Percentiles rank a stretch among this genome's conserved stretches.
These are phyloP conservation scores for Drosophila auraria DNA, from an alignment of 1,140 invertebrate genomes.

Conservation along the genomic window DNA sequence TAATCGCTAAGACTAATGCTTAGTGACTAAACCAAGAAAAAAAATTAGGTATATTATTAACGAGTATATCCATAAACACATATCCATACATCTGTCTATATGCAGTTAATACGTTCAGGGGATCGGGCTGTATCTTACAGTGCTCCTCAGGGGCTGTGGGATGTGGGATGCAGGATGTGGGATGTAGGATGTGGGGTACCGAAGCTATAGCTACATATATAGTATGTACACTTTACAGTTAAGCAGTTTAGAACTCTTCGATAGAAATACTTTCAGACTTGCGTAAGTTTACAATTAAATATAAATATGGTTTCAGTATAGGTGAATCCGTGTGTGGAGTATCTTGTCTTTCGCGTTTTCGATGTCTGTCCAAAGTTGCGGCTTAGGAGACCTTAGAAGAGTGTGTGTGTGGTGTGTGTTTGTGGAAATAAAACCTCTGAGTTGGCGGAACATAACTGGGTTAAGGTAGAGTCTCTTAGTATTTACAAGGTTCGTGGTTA, in stretches of 20 bases:
- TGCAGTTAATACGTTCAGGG: conserved; percentile 9
- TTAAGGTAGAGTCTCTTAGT: not conserved
- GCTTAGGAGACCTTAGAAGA: not conserved
- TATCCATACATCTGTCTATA: conserved; percentile 18
- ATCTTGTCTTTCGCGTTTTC: conserved; percentile 18
- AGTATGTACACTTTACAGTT: conserved; percentile 62
- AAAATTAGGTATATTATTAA: not conserved
- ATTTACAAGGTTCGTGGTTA: conserved; percentile 23
- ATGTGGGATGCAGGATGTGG: not conserved
- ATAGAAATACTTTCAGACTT: conserved; percentile 82
- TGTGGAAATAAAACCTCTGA: not conserved
- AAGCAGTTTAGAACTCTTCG: conserved; percentile 79
- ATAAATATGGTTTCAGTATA: conserved; percentile 21
- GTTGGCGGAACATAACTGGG: not conserved
- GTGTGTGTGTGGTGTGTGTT: not conserved
- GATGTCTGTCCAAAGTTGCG: conserved; percentile 17
- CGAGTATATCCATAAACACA: conserved; percentile 3
- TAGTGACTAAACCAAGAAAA: conserved; percentile 59
- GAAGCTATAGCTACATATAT: conserved; percentile 12
- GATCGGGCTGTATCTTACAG: conserved; percentile 34
- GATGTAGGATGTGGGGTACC: conserved; percentile 11
- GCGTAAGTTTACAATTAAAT: conserved; percentile 56
- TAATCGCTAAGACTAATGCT: conserved; percentile 50
- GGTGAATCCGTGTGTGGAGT: not conserved
- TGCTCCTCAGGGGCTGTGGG: conserved; percentile 26